Evolutionary conservation across 2,888 invertebrate genomes (phyloP).

Genomic region (Helleia helle): DNA sequence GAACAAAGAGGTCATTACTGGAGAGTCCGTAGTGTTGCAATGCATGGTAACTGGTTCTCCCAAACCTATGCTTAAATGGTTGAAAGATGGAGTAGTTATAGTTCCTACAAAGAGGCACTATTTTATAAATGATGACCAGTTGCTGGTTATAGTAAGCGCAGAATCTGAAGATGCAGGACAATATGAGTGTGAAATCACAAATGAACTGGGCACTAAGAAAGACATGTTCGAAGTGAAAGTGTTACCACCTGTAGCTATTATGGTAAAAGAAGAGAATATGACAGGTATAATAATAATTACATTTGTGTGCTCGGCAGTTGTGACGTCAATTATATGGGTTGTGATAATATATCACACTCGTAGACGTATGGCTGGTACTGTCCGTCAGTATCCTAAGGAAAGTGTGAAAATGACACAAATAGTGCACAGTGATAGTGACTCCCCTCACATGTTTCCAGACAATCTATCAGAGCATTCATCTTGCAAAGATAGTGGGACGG

Average conservation of each 20-base stretch:
- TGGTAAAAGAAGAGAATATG: slow-evolving; percentile 82
- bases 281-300: slow-evolving; percentile 92
- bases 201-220: slow-evolving; percentile 84
- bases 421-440: slow-evolving; percentile 67
- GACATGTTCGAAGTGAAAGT: slow-evolving; percentile 83
- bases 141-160: slow-evolving; percentile 89
- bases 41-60: slow-evolving; percentile 92
- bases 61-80: slow-evolving; percentile 87
- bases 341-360: slow-evolving; percentile 91
- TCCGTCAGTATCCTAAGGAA: slow-evolving; percentile 60
- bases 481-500: slow-evolving; percentile 87
- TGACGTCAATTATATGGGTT: slow-evolving; percentile 94
- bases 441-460: slow-evolving; percentile 73
- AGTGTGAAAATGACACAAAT: slow-evolving; percentile 66
- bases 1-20: slow-evolving; percentile 86
- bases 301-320: slow-evolving; percentile 91
- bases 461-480: slow-evolving; percentile 83
- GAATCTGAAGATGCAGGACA: slow-evolving; percentile 84
- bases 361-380: slow-evolving; percentile 74
- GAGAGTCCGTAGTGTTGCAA: slow-evolving; percentile 89
- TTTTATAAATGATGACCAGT: slow-evolving; percentile 89
- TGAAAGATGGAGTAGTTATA: slow-evolving; percentile 85
- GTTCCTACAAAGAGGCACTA: slow-evolving; percentile 86
- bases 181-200: slow-evolving; percentile 93
- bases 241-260: slow-evolving; percentile 72